These are phyloP conservation scores for Pristionchus mayeri DNA, from an alignment of 2,888 invertebrate genomes.

Conservation along the genomic window DNA sequence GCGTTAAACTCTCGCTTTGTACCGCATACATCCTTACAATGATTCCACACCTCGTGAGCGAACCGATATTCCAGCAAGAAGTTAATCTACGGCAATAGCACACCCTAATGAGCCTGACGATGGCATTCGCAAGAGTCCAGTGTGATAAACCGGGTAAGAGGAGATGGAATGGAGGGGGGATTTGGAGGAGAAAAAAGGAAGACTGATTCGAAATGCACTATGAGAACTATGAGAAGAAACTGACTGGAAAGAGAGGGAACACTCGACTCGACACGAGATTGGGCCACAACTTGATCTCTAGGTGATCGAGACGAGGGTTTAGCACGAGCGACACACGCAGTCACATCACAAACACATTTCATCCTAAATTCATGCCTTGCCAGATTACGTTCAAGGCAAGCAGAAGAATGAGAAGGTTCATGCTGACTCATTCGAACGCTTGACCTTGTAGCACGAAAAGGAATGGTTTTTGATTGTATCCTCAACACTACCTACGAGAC, in stretches of 20 bases:
- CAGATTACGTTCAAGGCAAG: conserved; percentile 41
- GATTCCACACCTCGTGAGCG: conserved; percentile 63
- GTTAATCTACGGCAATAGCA: conserved; percentile 59
- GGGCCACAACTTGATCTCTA: not conserved
- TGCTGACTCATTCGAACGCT: not conserved
- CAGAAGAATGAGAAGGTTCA: not conserved
- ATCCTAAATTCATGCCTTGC: not conserved
- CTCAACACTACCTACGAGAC: no score
- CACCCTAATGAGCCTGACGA: no score
- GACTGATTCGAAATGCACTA: not conserved
- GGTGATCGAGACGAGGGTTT: conserved; percentile 67
- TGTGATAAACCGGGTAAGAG: not conserved
- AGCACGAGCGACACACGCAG: conserved; percentile 55
- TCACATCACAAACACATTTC: not conserved
- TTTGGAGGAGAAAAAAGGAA: no score
- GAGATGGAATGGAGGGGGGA: no score
- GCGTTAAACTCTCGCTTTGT: conserved; percentile 38
- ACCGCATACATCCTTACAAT: conserved; percentile 64
- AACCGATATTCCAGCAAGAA: conserved; percentile 51
- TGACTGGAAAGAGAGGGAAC: not conserved
- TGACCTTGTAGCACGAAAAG: not conserved
- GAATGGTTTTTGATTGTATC: not conserved
- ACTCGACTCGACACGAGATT: not conserved
- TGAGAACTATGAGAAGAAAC: not conserved
- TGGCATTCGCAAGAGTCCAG: conserved; percentile 29